Evolutionary conservation across 2,797 vertebrate species (phyloP).

Genomic region (Myotis pilosus): DNA sequence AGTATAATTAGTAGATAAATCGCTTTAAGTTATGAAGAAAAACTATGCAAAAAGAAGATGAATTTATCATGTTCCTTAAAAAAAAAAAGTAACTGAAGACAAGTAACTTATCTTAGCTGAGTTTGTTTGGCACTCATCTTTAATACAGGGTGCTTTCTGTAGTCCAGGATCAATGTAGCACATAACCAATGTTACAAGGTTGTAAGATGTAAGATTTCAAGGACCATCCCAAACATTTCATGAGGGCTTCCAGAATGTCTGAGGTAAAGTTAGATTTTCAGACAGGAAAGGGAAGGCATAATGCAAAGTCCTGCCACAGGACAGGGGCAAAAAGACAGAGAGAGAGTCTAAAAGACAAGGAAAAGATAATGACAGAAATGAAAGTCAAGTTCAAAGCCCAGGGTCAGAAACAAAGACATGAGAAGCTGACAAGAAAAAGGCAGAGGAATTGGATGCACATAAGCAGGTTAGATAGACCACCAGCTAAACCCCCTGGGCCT

Average conservation of each 20-base stretch:
- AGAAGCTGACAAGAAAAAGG: neutral
- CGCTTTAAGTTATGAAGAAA: slow-evolving; percentile 5
- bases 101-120: neutral
- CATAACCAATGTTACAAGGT: neutral
- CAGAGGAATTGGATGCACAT: neutral
- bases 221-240: neutral
- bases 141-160: neutral
- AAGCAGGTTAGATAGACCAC: neutral
- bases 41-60: slow-evolving; percentile 47
- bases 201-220: neutral
- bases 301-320: neutral
- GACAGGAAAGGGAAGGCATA: neutral
- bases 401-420: neutral
- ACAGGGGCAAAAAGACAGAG: neutral
- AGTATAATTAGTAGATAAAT: slow-evolving; percentile 40
- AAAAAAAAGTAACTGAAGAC: slow-evolving; percentile 19
- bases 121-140: neutral
- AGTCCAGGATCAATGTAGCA: neutral
- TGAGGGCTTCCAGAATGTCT: neutral
- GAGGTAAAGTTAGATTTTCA: slow-evolving; percentile 1
- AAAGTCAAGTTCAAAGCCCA: slow-evolving; percentile 13
- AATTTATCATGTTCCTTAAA: neutral
- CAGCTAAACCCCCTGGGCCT: neutral
- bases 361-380: neutral
- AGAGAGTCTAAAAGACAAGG: neutral